Evolutionary conservation across 2,888 invertebrate genomes (phyloP).

Genomic region (Eremobia ochroleuca): DNA sequence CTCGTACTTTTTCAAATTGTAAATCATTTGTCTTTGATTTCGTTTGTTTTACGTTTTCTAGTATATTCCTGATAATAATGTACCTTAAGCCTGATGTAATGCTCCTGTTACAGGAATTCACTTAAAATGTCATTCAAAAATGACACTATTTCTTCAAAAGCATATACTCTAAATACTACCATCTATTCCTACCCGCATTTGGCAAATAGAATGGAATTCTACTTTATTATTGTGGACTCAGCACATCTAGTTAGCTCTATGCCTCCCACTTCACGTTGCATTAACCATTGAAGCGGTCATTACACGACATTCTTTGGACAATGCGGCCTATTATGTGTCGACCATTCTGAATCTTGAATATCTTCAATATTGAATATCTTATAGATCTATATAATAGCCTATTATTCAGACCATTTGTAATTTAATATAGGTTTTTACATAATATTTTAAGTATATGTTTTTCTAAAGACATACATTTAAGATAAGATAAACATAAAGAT

Average conservation of each 20-base stretch:
- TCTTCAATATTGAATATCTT: constrained; percentile 44
- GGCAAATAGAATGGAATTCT: not conserved
- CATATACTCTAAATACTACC: not conserved
- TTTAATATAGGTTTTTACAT: not conserved
- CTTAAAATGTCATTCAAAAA: not conserved
- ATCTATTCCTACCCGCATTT: not conserved
- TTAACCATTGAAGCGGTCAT: constrained; percentile 81
- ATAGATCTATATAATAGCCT: too few species aligned
- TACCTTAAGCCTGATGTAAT: too few species aligned
- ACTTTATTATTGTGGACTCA: too few species aligned
- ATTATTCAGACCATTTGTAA: not conserved
- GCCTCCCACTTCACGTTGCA: constrained; percentile 71
- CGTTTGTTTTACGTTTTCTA: too few species aligned
- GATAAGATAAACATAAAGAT: too few species aligned
- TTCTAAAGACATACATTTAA: not conserved
- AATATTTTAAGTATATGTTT: not conserved
- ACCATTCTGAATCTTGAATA: constrained; percentile 19
- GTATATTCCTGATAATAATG: too few species aligned
- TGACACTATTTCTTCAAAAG: not conserved
- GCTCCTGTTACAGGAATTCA: not conserved
- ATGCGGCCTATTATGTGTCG: constrained; percentile 69
- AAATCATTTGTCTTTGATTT: too few species aligned
- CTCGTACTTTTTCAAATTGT: too few species aligned
- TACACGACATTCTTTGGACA: constrained; percentile 80
- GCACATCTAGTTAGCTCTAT: constrained; percentile 65